Percentiles rank a stretch among this genome's conserved stretches.
Conservation (phyloP, 1,140 invertebrate genomes). For the Pseudomyrmex dendroicus region DNA sequence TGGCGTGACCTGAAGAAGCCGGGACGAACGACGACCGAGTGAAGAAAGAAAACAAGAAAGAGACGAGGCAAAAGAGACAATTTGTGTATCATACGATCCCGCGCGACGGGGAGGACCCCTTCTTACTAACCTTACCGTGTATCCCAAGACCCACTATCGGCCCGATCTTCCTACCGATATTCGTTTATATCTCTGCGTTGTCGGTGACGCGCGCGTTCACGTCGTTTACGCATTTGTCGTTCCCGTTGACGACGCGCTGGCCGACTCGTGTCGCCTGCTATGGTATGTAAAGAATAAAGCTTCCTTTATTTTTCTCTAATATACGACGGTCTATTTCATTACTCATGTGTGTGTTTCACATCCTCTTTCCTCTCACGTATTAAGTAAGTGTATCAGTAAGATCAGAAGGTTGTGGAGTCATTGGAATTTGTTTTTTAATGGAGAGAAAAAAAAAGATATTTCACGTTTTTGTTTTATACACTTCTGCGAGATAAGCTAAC, state of each 20-base stretch:
- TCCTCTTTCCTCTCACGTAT: background rate
- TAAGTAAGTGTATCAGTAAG: background rate
- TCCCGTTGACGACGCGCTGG: constrained; percentile 46
- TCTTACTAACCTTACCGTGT: constrained; percentile 66
- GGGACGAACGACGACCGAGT: background rate
- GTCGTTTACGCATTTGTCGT: constrained; percentile 44
- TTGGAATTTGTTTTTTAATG: too few species aligned
- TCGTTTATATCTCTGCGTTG: constrained; percentile 72
- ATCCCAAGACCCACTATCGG: constrained; percentile 52
- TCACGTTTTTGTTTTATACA: too few species aligned
- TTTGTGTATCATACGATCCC: constrained; percentile 58
- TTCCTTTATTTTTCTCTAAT: constrained; percentile 83
- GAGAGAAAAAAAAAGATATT: too few species aligned
- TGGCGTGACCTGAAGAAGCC: constrained; percentile 82
- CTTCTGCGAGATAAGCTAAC: too few species aligned
- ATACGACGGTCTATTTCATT: constrained; percentile 21
- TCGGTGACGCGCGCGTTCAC: constrained; percentile 51
- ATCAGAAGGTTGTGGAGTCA: too few species aligned
- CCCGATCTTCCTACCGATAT: constrained; percentile 74
- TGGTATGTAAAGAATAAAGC: constrained; percentile 82
- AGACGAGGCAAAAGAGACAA: constrained; percentile 13
- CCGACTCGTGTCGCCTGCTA: constrained; percentile 79
- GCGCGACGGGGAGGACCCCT: constrained; percentile 49
- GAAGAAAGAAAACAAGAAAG: background rate
- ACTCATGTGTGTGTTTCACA: background rate